Conservation (phyloP, 2,888 invertebrate species). For the Margaritifera margaritifera region DNA sequence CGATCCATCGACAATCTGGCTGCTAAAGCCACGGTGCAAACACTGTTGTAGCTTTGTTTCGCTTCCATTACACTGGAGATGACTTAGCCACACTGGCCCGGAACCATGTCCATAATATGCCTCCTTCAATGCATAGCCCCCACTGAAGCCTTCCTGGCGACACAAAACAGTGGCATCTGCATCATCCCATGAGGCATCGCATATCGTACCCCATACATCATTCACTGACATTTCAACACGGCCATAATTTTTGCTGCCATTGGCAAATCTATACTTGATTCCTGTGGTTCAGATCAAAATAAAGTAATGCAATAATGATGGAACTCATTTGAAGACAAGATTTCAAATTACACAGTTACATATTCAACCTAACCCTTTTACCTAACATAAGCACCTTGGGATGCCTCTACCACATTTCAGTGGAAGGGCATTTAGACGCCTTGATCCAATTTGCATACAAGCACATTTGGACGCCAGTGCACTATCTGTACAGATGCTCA, state of each 20-base stretch:
- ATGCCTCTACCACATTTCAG: too few relatives aligned
- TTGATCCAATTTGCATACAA: too few relatives aligned
- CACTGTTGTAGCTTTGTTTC: conserved; percentile 56
- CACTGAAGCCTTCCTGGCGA: conserved; percentile 49
- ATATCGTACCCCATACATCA: conserved; percentile 82
- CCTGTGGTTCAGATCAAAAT: conserved; percentile 36
- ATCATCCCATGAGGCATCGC: conserved; percentile 83
- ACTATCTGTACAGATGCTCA: too few relatives aligned
- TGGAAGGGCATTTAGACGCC: too few relatives aligned
- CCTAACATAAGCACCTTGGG: too few relatives aligned
- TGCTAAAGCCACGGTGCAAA: conserved; percentile 57
- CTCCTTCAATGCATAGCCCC: conserved; percentile 49
- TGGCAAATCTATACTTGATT: conserved; percentile 51
- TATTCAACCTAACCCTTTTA: too few relatives aligned
- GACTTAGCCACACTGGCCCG: conserved; percentile 67
- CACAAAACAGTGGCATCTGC: conserved; percentile 79
- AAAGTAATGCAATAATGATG: background rate
- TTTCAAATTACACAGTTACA: too few relatives aligned
- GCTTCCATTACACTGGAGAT: conserved; percentile 55
- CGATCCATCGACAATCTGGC: conserved; percentile 35
- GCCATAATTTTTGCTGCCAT: conserved; percentile 39
- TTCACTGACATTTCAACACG: conserved; percentile 80
- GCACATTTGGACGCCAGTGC: too few relatives aligned
- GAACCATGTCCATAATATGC: conserved; percentile 49
- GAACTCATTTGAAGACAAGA: too few relatives aligned